Percentiles rank a stretch among this genome's conserved stretches.
These are phyloP conservation scores for Dipodomys spectabilis DNA, from an alignment of 2,113 vertebrate genomes.

Conservation along the genomic window DNA sequence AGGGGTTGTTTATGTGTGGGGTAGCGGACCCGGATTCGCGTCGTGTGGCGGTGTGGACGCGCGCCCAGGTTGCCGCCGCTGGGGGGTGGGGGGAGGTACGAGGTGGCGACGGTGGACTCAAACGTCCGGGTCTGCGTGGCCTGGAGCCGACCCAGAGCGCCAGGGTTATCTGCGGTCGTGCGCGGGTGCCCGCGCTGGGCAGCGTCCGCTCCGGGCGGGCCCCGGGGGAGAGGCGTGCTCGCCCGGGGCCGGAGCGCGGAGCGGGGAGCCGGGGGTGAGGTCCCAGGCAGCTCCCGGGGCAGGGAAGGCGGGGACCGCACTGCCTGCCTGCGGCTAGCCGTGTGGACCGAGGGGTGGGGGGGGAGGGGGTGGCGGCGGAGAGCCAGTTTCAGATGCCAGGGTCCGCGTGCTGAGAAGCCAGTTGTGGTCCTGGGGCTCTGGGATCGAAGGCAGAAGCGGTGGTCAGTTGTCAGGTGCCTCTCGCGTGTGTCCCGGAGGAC, in stretches of 20 bases:
- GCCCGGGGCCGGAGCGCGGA: not conserved
- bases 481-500: slow-evolving; percentile 10
- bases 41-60: slow-evolving; percentile 28
- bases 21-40: slow-evolving; percentile 44
- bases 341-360: too few relatives aligned
- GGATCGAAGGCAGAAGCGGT: not conserved
- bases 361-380: not conserved
- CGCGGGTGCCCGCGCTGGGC: slow-evolving; percentile 2
- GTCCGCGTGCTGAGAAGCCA: slow-evolving; percentile 43
- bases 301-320: slow-evolving; percentile 41
- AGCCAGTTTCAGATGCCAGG: slow-evolving; percentile 46
- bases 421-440: not conserved
- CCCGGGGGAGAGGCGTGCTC: slow-evolving; percentile 32
- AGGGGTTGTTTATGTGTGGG: slow-evolving; percentile 62
- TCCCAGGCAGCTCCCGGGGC: slow-evolving; percentile 9
- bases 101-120: slow-evolving; percentile 33
- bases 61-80: slow-evolving; percentile 35
- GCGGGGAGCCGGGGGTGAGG: not conserved
- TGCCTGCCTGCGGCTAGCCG: slow-evolving; percentile 39
- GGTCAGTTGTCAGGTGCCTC: not conserved
- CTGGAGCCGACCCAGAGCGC: slow-evolving; percentile 45
- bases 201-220: slow-evolving; percentile 19
- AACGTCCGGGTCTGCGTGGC: not conserved
- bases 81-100: not conserved
- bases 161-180: slow-evolving; percentile 38